Base-by-base conservation (phyloP, 2,888 invertebrate genomes). In the Lathronympha strigana region DNA sequence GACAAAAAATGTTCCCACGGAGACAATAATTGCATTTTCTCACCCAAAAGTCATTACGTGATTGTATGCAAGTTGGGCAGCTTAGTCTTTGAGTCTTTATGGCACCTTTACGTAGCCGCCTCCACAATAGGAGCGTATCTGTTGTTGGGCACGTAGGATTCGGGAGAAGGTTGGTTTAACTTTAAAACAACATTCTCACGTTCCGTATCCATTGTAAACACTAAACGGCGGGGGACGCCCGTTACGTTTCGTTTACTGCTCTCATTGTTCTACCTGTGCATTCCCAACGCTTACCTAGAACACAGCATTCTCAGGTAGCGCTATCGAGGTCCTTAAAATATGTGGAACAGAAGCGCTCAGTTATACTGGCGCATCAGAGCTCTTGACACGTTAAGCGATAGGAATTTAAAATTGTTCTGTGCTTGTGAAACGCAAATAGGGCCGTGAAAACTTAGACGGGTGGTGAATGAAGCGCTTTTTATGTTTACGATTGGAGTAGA, bases 121-220 rank as follows among this genome's bases (percentile, higher is more conserved):
- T 76, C 77, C 83, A 84, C 82, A 84, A 85, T 84, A 81, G 83
- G 84, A 21, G 36, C 25, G 76, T 78, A 79, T 77, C 77, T 73
- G 75, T 88, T 87, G 84, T 87, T 73, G 69, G 75, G 82, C 89
- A 88, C 89, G 89, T 89, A 88, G 84, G 75, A 71, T 76, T 75
- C 76, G 77, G 82, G 84, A 84, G 54, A 82, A 80, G 82, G 83
- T 82, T 81, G 76, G 78, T 81, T 80, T 45, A 45, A 45, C 45
- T 47, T 47, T 81, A 81, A 80, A 84, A 82, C 83, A 77, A 86
- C 82, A 84, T 89, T 91, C 91, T 91, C 91, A 91, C 91, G 91
- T 90, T 84, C 81, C 76, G 78, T 80, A 76, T 79, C 82, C 77
- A 86, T 88, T 87, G 88, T 90, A 87, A 87, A 89, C 79, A 86